A percentile compares a stretch with the other conserved stretches of the same genome.
Evolutionary conservation across 2,113 vertebrate genomes (phyloP).

Genomic region (Zingel zingel): DNA sequence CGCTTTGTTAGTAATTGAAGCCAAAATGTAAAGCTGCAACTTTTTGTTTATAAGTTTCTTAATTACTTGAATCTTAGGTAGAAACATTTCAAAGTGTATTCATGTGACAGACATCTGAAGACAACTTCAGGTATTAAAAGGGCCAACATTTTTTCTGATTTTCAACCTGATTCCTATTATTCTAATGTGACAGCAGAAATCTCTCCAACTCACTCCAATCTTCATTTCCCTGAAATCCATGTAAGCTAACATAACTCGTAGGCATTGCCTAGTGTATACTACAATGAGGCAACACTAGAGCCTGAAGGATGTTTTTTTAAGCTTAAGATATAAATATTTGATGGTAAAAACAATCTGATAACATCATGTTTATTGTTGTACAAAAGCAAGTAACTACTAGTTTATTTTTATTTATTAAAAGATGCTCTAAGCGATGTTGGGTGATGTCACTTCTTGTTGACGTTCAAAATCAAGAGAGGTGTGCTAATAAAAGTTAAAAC

Average conservation of each 20-base stretch:
- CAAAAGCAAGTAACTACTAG: background rate
- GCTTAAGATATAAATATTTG: background rate
- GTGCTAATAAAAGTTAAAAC: too few species aligned
- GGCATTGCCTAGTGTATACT: background rate
- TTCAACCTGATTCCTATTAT: background rate
- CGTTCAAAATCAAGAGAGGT: too few species aligned
- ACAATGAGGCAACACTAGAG: background rate
- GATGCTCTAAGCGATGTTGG: too few species aligned
- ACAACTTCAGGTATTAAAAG: slow-evolving; percentile 1
- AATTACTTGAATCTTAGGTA: slow-evolving; percentile 8
- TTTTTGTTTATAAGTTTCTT: background rate
- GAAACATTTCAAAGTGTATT: background rate
- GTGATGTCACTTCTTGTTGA: too few species aligned
- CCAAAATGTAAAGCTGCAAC: slow-evolving; percentile 18
- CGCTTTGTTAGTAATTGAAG: slow-evolving; percentile 41
- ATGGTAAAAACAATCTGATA: background rate
- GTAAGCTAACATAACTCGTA: background rate
- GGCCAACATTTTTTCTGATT: background rate
- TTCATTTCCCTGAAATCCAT: background rate
- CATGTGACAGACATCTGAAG: background rate
- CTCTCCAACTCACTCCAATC: background rate
- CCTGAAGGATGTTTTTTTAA: too few species aligned
- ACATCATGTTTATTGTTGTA: background rate
- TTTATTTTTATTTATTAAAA: background rate
- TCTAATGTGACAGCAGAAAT: background rate